phyloP scores from a whole-genome alignment of 1,140 invertebrate genomes.

The Coelopa frigida region DNA sequence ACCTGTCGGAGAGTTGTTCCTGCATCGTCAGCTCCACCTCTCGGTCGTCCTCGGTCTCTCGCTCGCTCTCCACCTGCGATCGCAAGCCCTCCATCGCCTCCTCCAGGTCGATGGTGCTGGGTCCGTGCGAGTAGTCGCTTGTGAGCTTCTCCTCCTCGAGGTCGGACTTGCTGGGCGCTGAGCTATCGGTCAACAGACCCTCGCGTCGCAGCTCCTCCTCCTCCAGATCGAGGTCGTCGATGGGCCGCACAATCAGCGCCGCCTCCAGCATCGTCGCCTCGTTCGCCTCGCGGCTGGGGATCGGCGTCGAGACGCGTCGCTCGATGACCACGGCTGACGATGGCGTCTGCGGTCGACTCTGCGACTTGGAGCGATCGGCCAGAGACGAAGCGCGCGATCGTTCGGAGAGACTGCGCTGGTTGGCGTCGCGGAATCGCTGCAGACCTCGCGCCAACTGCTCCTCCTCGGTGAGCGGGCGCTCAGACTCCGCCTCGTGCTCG shows the following conservation, averaged over 20 bases:
- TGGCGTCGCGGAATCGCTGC: conserved; percentile 46
- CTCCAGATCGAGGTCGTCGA: conserved; percentile 40
- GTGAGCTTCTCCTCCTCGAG: conserved; percentile 24
- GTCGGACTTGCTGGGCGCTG: conserved; percentile 47
- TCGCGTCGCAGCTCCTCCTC: conserved; percentile 35
- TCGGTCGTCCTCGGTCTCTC: conserved; percentile 32
- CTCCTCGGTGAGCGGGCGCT: conserved; percentile 32
- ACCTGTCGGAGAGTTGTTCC: not conserved
- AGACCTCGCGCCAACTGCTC: conserved; percentile 42
- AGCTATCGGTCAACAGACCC: conserved; percentile 41
- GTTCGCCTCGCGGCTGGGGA: conserved; percentile 41
- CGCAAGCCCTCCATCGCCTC: conserved; percentile 28
- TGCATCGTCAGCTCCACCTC: conserved; percentile 34
- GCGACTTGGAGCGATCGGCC: conserved; percentile 47
- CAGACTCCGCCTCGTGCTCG: conserved; percentile 23
- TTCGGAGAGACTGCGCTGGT: conserved; percentile 50
- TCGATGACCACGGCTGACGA: conserved; percentile 55
- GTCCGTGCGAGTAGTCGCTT: conserved; percentile 28
- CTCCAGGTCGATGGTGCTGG: conserved; percentile 33
- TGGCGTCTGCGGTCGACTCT: conserved; percentile 50
- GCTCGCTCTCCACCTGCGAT: conserved; percentile 29
- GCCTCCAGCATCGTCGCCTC: conserved; percentile 50
- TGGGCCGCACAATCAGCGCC: conserved; percentile 50
- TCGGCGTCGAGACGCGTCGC: conserved; percentile 50
- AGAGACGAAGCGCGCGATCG: conserved; percentile 48